These are phyloP conservation scores for Calcarius lapponicus DNA, from an alignment of 2,797 vertebrate genomes.

Conservation along the genomic window DNA sequence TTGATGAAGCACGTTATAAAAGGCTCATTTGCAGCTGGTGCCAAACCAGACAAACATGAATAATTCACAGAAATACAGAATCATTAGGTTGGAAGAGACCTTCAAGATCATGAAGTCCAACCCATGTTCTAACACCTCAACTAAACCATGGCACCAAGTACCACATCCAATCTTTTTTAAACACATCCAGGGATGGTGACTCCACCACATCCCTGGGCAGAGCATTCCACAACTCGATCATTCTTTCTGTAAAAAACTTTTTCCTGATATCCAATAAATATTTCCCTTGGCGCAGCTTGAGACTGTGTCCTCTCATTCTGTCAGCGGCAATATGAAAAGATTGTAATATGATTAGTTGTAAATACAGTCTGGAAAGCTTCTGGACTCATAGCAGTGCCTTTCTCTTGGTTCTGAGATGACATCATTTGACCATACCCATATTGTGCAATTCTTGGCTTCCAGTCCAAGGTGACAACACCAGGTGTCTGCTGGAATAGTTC, in stretches of 20 bases:
- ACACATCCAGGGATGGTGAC: not conserved
- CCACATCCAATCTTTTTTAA: not conserved
- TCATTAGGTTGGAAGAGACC: not conserved
- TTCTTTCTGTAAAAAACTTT: not conserved
- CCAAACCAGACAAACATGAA: not conserved
- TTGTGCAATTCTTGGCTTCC: not conserved
- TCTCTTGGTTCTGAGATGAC: not conserved
- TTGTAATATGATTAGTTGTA: not conserved
- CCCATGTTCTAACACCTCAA: not conserved
- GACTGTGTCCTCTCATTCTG: not conserved
- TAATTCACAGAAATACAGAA: not conserved
- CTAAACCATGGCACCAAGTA: not conserved
- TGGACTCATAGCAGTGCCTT: not conserved
- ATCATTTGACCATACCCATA: not conserved
- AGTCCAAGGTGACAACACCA: not conserved
- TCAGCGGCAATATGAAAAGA: not conserved
- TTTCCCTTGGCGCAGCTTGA: not conserved
- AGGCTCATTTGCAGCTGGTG: not conserved
- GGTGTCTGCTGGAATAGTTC: not conserved
- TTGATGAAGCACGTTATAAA: not conserved
- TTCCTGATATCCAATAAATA: not conserved
- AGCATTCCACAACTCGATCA: not conserved
- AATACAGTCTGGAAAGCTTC: not conserved
- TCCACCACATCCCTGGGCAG: not conserved
- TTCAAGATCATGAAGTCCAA: not conserved